Percentiles rank a stretch among this genome's conserved stretches.
phyloP scores from a whole-genome alignment of 2,113 vertebrate species.

The Trochalopteron elliotii region DNA sequence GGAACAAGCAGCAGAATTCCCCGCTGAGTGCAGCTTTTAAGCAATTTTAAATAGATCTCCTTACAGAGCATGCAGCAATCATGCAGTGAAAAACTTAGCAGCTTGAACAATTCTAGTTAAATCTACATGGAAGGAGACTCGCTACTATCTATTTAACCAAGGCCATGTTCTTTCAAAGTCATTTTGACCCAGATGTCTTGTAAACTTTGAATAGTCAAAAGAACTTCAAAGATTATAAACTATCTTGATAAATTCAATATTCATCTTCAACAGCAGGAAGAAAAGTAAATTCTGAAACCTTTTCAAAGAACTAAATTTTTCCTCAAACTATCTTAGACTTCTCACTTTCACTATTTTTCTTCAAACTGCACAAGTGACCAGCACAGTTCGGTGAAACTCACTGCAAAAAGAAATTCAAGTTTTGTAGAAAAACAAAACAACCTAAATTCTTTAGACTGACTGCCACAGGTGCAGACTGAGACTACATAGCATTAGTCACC shows the following conservation, averaged over 20 bases:
- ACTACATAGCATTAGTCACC: not conserved
- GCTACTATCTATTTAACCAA: not conserved
- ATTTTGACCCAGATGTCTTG: not conserved
- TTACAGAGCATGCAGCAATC: not conserved
- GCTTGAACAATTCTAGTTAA: not conserved
- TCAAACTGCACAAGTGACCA: not conserved
- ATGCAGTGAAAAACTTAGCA: not conserved
- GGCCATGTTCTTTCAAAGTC: not conserved
- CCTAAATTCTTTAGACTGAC: not conserved
- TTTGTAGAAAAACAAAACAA: not conserved
- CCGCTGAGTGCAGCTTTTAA: conserved; percentile 33
- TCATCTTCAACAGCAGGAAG: not conserved
- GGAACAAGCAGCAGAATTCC: not conserved
- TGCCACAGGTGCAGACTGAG: not conserved
- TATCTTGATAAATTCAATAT: not conserved
- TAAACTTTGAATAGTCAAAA: not conserved
- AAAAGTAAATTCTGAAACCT: not conserved
- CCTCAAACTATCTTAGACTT: not conserved
- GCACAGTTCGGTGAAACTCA: not conserved
- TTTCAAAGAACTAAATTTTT: not conserved
- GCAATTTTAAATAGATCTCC: conserved; percentile 24
- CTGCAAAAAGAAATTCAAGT: not conserved
- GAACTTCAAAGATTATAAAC: not conserved
- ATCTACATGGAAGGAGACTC: not conserved
- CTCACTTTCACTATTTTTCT: not conserved